Evolutionary conservation across 2,113 vertebrate genomes (phyloP).

Genomic region (Notechis scutatus): DNA sequence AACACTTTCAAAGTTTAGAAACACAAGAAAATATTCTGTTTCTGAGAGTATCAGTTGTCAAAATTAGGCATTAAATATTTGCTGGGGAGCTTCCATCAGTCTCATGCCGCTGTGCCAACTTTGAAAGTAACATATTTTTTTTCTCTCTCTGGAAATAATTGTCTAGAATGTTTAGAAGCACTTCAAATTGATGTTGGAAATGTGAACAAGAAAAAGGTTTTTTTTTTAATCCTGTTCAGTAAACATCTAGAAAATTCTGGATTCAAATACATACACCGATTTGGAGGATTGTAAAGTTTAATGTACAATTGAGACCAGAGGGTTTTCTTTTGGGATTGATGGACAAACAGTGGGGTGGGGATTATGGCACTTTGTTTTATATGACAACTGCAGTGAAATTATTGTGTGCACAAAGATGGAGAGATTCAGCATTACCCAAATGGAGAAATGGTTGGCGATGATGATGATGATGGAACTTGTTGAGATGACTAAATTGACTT

Average conservation of each 20-base stretch:
- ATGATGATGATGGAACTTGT: neutral
- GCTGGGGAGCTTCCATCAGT: slow-evolving; percentile 26
- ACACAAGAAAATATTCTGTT: slow-evolving; percentile 39
- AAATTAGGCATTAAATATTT: slow-evolving; percentile 46
- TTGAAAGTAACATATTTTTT: slow-evolving; percentile 17
- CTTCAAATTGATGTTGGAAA: neutral
- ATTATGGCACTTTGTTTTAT: neutral
- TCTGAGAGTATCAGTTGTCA: slow-evolving; percentile 46
- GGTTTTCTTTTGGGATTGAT: neutral
- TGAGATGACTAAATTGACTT: neutral
- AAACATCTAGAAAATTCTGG: neutral
- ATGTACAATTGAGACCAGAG: neutral
- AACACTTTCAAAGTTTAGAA: slow-evolving; percentile 39
- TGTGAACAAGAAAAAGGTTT: neutral
- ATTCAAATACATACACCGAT: neutral
- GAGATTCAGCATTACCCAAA: neutral
- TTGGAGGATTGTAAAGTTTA: neutral
- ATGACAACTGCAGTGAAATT: neutral
- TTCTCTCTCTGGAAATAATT: neutral
- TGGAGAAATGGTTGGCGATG: neutral
- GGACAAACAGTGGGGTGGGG: neutral
- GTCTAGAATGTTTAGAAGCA: neutral
- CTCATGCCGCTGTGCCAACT: slow-evolving; percentile 28
- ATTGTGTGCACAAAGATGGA: neutral
- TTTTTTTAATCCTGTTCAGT: neutral